Conservation (phyloP, 2,113 vertebrate species). For the Micromys minutus region DNA sequence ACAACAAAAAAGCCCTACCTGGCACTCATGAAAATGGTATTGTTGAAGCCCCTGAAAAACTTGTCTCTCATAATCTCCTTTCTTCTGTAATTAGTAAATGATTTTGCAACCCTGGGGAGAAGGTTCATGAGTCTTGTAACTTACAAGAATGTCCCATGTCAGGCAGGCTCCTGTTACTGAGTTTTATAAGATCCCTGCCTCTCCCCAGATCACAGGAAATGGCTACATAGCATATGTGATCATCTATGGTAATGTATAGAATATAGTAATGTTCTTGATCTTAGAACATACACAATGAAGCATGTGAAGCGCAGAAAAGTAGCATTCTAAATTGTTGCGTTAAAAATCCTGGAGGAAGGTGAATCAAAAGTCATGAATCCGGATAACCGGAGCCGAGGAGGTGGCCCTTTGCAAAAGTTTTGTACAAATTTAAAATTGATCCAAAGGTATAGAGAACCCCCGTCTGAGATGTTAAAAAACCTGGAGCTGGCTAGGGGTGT, state of each 20-base stretch:
- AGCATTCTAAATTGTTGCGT: neutral
- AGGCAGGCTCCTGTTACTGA: too few species aligned
- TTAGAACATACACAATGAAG: conserved; percentile 8
- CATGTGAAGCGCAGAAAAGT: neutral
- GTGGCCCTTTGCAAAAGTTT: neutral
- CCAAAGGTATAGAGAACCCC: neutral
- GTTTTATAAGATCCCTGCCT: neutral
- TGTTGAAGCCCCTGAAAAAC: neutral
- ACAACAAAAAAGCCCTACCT: rapidly evolving
- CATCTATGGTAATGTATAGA: neutral
- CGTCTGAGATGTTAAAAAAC: too few species aligned
- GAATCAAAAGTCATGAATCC: neutral
- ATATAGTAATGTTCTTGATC: neutral
- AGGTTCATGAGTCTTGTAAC: neutral
- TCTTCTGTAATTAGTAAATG: neutral
- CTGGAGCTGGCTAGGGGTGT: too few species aligned
- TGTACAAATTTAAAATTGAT: conserved; percentile 31
- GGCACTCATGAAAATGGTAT: neutral
- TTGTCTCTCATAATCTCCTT: neutral
- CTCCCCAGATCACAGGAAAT: neutral
- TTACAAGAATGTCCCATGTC: neutral
- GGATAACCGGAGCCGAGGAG: too few species aligned
- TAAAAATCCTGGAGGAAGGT: neutral
- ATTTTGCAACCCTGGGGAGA: too few species aligned
- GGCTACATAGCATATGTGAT: neutral